These are phyloP conservation scores for Sebastes jordani DNA, from an alignment of 2,797 vertebrate genomes.

Conservation along the genomic window DNA sequence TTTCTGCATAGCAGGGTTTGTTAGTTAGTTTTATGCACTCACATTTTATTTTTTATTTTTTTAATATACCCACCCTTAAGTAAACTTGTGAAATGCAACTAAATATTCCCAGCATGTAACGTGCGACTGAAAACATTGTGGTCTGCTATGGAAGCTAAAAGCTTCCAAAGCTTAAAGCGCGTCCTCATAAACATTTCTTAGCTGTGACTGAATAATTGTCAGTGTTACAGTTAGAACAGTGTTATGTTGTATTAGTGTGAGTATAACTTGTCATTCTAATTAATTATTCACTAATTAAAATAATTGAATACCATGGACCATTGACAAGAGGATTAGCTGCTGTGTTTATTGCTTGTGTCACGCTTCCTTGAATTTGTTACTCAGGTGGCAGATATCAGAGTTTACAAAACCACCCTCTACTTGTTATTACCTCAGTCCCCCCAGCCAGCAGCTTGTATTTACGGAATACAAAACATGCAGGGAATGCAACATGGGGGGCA, in stretches of 20 bases:
- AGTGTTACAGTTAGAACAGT: not conserved
- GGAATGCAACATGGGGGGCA: conserved; percentile 23
- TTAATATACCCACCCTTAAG: not conserved
- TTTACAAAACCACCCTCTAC: conserved; percentile 15
- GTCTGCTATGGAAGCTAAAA: not conserved
- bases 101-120: not conserved
- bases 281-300: conserved; percentile 56
- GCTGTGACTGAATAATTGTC: conserved; percentile 20
- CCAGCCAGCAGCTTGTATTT: conserved; percentile 38
- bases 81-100: not conserved
- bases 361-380: conserved; percentile 28
- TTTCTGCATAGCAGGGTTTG: not conserved
- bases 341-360: conserved; percentile 39
- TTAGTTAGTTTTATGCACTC: not conserved
- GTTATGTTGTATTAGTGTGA: conserved; percentile 15
- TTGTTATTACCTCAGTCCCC: conserved; percentile 31
- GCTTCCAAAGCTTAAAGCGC: not conserved
- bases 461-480: conserved; percentile 21
- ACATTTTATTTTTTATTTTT: not conserved
- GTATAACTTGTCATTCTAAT: conserved; percentile 37
- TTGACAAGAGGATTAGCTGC: conserved; percentile 38
- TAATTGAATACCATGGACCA: conserved; percentile 28
- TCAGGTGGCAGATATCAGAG: conserved; percentile 45
- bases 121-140: not conserved
- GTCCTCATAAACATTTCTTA: not conserved